Evolutionary conservation across 2,888 invertebrate genomes (phyloP), one percentile per base, ranked within the genome.

Genomic region (Lepidocyrtoides sp.): DNA sequence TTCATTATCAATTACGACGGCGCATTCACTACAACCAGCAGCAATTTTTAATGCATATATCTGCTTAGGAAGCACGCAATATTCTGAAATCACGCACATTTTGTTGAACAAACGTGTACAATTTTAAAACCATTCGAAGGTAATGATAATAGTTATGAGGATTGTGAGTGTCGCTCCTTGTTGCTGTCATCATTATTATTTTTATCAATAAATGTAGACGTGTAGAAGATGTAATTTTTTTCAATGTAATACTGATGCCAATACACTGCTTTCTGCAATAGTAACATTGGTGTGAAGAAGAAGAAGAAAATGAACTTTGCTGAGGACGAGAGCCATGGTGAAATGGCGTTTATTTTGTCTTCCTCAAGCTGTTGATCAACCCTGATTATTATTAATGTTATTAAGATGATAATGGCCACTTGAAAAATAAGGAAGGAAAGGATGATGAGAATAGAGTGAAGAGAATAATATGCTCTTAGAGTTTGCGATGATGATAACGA

Each of bases 21-120:
- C n/a, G 36, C 7, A 36, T 36, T 41, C 41, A 41, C n/a, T n/a
- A 48, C 17, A 14, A 54, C 17, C 54, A 17, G 54, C n/a, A 14
- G 54, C 17, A 17, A 54, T 26, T 29, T 26, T 60, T n/a, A n/a
- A n/a, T n/a, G n/a, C n/a, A n/a, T n/a, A n/a, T n/a, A n/a, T 36
- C 36, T 36, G 7, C 36, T 36, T 36, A 60, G 23, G 23, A 60
- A 20, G 10, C 23, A 66, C 66, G 17, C 36, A 32, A 66, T 66
- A 66, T 66, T 66, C 66, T 66, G 32, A 66, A 66, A 32, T 66
- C 66, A 66, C 66, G 66, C 66, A 36, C 66, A 36, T 32, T 29
- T 29, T 66, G 14, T 14, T 10, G 4, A 63, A 63, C 14, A 7
- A 7, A 57, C 1, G 7, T 0, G 23, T 26, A 20, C 8, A 23